Evolutionary conservation across 2,888 invertebrate species (phyloP).

Genomic region (Malacosoma neustria): DNA sequence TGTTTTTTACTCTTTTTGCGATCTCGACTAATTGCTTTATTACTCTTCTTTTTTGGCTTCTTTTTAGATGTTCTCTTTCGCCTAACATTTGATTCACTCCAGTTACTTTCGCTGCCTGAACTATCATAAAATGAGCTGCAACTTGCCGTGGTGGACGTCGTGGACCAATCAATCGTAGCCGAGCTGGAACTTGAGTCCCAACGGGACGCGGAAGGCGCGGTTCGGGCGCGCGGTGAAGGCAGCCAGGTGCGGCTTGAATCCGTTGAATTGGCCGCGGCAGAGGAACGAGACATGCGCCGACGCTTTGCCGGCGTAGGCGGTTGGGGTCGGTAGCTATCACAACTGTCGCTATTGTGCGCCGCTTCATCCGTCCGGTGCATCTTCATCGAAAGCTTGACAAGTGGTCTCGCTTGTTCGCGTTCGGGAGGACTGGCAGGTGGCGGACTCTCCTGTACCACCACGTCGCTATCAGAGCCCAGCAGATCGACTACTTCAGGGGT

Average conservation of each 20-base stretch:
- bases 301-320: conserved; percentile 18
- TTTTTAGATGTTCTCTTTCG: conserved; percentile 18
- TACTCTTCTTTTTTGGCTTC: conserved; percentile 23
- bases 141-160: neutral
- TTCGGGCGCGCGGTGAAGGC: conserved; percentile 6
- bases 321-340: conserved; percentile 28
- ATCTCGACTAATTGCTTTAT: conserved; percentile 15
- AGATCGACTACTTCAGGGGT: conserved; percentile 79
- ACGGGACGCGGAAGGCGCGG: conserved; percentile 7
- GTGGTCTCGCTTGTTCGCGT: conserved; percentile 14
- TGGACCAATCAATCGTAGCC: neutral
- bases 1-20: conserved; percentile 23
- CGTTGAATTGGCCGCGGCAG: conserved; percentile 11
- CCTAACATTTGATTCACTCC: conserved; percentile 7
- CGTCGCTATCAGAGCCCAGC: conserved; percentile 72
- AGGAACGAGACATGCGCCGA: conserved; percentile 15
- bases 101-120: neutral
- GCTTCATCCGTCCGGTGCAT: conserved; percentile 16
- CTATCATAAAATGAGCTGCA: neutral
- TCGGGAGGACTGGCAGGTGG: conserved; percentile 21
- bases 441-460: conserved; percentile 43
- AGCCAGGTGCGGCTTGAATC: conserved; percentile 16
- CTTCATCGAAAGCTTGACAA: conserved; percentile 38
- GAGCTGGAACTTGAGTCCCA: conserved; percentile 7
- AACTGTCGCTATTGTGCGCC: conserved; percentile 28